Base-by-base conservation (phyloP, 2,113 vertebrate species). In the Podilymbus podiceps region DNA sequence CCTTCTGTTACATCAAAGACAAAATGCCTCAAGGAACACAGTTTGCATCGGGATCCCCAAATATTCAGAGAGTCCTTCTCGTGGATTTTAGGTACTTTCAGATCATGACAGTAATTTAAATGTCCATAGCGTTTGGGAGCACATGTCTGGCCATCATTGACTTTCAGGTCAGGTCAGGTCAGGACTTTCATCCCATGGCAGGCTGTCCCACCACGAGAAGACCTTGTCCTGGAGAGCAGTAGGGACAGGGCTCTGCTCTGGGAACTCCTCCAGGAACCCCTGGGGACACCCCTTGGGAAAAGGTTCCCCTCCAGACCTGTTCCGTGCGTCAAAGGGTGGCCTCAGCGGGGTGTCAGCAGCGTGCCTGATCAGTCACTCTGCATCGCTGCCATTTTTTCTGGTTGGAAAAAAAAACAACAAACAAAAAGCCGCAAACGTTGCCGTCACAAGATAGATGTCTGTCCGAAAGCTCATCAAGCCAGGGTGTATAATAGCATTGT, bases 101-200 rank as follows among this genome's bases (percentile, higher is more conserved):
- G 52, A 15, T 50, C 20, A 25, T 50, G 17, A 47, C 33, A 11
- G 30, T 20, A 23, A 22, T 52, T 42, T 35, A 11, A 79, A 19
- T 3, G 5, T 5, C 27, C 27, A 3, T 7, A 31, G 6, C 20
- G 38, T 25, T 46, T 86, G 58, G 35, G 42, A 80, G 35, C 8
- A 27, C 5, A 2, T 15, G 10, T 14, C 38, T 74, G 64, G 30
- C 27, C 22, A 4, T 50, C n/a, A n/a, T n/a, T 38, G 38, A 38
- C 24, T 12, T 13, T 58, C 27, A 1, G n/a, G n/a, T n/a, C n/a
- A n/a, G n/a, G n/a, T n/a, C 8, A 1, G 4, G n/a, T 38, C 20
- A 40, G 27, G 20, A 15, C 15, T 44, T 69, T 30, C 24, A 40
- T 13, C 30, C 24, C 60, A 2, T 1, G 6, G 12, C 8, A 38